phyloP scores from a whole-genome alignment of 2,113 vertebrate genomes.

The Neolamprologus tretocephalus region DNA sequence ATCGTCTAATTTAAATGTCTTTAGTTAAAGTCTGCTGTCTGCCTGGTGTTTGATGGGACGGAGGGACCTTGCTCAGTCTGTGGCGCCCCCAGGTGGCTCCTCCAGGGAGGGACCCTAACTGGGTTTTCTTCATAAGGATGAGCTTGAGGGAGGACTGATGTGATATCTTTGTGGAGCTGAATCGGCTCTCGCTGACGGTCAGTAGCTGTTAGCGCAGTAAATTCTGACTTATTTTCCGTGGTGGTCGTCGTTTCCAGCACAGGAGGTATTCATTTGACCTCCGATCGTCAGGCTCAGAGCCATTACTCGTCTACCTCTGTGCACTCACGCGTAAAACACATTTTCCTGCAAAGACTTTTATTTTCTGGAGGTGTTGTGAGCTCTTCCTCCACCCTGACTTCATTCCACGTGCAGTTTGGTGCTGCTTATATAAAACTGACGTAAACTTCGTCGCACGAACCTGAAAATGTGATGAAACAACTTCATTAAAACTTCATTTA shows the following conservation, averaged over 20 bases:
- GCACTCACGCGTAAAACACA: rapidly evolving
- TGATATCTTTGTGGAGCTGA: rapidly evolving
- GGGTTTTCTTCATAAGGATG: neutral
- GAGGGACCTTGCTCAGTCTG: neutral
- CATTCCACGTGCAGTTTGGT: rapidly evolving
- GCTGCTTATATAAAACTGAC: neutral
- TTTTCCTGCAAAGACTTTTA: neutral
- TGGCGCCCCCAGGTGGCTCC: conserved; percentile 30
- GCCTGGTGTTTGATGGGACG: neutral
- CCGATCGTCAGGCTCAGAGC: neutral
- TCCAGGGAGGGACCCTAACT: neutral
- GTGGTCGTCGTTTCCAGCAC: neutral
- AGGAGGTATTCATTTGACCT: neutral
- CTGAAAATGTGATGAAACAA: neutral
- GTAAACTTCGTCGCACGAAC: rapidly evolving
- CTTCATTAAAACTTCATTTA: neutral
- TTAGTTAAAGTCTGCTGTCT: neutral
- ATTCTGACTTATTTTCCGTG: neutral
- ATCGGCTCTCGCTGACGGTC: neutral
- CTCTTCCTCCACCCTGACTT: neutral
- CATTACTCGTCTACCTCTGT: neutral
- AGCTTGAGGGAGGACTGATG: rapidly evolving
- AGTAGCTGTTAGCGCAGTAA: neutral
- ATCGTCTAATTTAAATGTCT: neutral
- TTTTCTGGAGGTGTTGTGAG: rapidly evolving